Evolutionary conservation across 2,888 invertebrate species (phyloP).

Genomic region (Netelia virgata): DNA sequence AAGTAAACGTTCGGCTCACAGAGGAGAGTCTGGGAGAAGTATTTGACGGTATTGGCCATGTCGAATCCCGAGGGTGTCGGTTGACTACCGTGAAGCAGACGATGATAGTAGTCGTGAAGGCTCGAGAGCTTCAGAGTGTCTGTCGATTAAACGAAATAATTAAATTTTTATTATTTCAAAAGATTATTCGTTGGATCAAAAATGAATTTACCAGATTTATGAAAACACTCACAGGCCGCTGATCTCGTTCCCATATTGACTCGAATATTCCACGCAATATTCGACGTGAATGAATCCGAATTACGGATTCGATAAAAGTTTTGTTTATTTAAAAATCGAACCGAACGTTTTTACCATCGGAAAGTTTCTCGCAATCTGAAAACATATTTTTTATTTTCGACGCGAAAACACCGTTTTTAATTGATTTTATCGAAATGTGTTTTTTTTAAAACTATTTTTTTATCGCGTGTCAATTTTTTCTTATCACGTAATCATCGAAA

Average conservation of each 20-base stretch:
- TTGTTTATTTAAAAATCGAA: not conserved
- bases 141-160: slow-evolving; percentile 83
- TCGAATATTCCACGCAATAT: slow-evolving; percentile 14
- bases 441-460: not conserved
- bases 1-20: slow-evolving; percentile 88
- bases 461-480: not conserved
- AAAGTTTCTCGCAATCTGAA: not conserved
- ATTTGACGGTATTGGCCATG: slow-evolving; percentile 98
- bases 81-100: slow-evolving; percentile 95
- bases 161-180: slow-evolving; percentile 12
- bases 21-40: slow-evolving; percentile 98
- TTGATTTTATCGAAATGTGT: not conserved
- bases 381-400: not conserved
- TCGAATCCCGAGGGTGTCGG: slow-evolving; percentile 98
- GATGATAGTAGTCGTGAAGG: slow-evolving; percentile 97
- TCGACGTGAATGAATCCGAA: not conserved
- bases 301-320: too few relatives aligned
- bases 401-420: slow-evolving; percentile 9
- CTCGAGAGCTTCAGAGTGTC: slow-evolving; percentile 99
- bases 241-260: slow-evolving; percentile 96
- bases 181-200: not conserved
- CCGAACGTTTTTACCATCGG: not conserved
- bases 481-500: slow-evolving; percentile 28
- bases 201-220: not conserved
- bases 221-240: slow-evolving; percentile 93